A percentile compares a stretch with the other conserved stretches of the same genome.
These are phyloP conservation scores for Drosophila paracracens DNA, from an alignment of 2,888 invertebrate genomes.

Conservation along the genomic window DNA sequence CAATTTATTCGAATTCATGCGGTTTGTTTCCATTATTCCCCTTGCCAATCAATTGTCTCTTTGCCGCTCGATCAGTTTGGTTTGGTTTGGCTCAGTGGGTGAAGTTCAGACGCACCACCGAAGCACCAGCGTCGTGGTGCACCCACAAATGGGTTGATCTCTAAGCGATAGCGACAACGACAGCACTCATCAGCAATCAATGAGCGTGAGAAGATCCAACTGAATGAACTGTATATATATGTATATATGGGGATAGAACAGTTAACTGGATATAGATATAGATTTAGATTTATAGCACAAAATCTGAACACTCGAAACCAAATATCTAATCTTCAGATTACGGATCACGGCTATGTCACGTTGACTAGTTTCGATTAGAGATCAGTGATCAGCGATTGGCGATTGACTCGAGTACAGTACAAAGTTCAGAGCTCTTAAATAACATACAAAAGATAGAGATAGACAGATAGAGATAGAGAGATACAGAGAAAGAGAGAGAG, in stretches of 20 bases:
- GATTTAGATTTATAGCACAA: not conserved
- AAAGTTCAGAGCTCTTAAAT: slow-evolving; percentile 18
- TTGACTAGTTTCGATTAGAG: not conserved
- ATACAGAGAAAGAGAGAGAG: not conserved
- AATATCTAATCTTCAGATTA: not conserved
- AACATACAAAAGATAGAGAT: not conserved
- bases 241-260: not conserved
- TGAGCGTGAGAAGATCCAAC: slow-evolving; percentile 47
- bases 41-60: slow-evolving; percentile 19
- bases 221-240: not conserved
- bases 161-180: slow-evolving; percentile 57
- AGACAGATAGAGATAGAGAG: not conserved
- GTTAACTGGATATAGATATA: not conserved
- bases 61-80: slow-evolving; percentile 16
- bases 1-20: slow-evolving; percentile 69
- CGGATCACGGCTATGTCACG: not conserved
- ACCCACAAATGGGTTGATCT: slow-evolving; percentile 61
- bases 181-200: slow-evolving; percentile 22
- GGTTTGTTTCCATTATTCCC: slow-evolving; percentile 39
- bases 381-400: not conserved
- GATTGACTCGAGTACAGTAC: slow-evolving; percentile 26
- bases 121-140: not conserved
- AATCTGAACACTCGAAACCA: not conserved
- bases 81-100: slow-evolving; percentile 43
- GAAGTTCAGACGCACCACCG: slow-evolving; percentile 71